Conservation (phyloP, 2,113 vertebrate genomes). For the Apteryx owenii region DNA sequence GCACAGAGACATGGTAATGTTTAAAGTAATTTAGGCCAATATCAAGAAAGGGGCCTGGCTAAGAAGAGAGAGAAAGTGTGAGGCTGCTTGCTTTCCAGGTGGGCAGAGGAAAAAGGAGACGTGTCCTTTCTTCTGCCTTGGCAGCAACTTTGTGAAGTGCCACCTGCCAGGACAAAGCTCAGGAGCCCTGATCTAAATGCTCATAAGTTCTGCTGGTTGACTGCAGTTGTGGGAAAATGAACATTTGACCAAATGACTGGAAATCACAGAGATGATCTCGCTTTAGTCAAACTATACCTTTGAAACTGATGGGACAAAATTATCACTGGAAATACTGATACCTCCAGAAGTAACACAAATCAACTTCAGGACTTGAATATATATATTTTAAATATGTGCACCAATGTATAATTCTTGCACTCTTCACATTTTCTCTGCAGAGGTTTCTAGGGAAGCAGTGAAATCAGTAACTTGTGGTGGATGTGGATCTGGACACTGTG, state of each 20-base stretch:
- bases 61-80: not conserved
- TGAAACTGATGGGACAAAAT: not conserved
- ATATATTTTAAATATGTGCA: not conserved
- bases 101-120: not conserved
- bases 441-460: not conserved
- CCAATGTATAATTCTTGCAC: not conserved
- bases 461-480: not conserved
- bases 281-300: not conserved
- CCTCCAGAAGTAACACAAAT: not conserved
- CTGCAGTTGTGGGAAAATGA: not conserved
- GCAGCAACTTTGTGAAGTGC: not conserved
- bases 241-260: not conserved
- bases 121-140: accelerated
- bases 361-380: not conserved
- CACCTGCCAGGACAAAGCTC: not conserved
- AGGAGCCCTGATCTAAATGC: not conserved
- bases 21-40: not conserved
- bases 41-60: not conserved
- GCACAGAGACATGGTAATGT: not conserved
- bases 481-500: not conserved
- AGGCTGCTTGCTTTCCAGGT: not conserved
- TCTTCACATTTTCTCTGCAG: not conserved
- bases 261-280: not conserved
- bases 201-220: not conserved
- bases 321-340: not conserved